These are phyloP conservation scores for Lutjanus argentimaculatus DNA, from an alignment of 2,797 vertebrate species.

Conservation along the genomic window DNA sequence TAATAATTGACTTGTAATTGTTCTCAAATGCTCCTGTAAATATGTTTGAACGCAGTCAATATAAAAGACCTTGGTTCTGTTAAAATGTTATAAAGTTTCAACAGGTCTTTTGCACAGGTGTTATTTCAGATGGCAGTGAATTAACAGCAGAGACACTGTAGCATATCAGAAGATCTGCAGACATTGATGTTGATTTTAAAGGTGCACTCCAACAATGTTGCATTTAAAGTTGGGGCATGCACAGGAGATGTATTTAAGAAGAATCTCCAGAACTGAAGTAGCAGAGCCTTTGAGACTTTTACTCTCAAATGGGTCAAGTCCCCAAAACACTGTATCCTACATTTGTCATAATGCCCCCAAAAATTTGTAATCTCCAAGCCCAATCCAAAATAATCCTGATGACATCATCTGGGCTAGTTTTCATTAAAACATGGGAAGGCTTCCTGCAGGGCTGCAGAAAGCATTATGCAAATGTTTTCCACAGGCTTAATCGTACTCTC, in stretches of 20 bases:
- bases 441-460: not conserved
- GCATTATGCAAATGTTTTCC: slow-evolving; percentile 7
- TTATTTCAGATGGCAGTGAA: slow-evolving; percentile 7
- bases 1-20: slow-evolving; percentile 3
- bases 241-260: not conserved
- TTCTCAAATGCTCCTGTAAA: slow-evolving; percentile 1
- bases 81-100: not conserved
- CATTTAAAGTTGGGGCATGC: not conserved
- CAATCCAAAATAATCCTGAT: not conserved
- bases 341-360: not conserved
- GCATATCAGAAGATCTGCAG: not conserved
- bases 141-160: not conserved
- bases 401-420: not conserved
- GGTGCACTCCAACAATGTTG: not conserved
- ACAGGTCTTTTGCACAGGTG: slow-evolving; percentile 10
- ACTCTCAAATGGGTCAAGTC: not conserved
- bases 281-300: not conserved
- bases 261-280: not conserved
- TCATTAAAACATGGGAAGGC: not conserved
- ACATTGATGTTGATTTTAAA: not conserved
- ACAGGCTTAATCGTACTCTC: slow-evolving; percentile 29
- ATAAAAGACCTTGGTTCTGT: not conserved
- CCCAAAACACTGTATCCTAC: not conserved
- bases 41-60: not conserved
- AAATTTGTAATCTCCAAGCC: not conserved